These are phyloP conservation scores for Arothron firmamentum DNA, from an alignment of 2,113 vertebrate genomes.

Conservation along the genomic window DNA sequence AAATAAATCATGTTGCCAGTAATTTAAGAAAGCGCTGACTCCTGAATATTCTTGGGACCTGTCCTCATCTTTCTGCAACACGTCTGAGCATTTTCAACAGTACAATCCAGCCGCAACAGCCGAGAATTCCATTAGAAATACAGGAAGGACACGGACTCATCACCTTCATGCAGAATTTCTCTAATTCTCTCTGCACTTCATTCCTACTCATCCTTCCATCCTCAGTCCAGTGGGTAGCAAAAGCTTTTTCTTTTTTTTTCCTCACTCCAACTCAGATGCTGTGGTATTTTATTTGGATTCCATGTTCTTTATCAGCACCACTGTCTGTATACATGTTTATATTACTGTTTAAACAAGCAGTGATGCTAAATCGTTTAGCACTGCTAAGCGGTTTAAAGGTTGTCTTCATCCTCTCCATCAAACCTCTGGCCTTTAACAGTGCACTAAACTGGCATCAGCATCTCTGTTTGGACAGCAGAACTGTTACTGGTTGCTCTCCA, in stretches of 20 bases:
- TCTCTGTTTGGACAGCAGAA: conserved; percentile 28
- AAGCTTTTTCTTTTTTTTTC: conserved; percentile 55
- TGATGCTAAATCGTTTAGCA: conserved; percentile 53
- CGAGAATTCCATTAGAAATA: conserved; percentile 31
- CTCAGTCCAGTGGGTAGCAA: not conserved
- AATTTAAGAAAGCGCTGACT: conserved; percentile 33
- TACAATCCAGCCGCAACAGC: conserved; percentile 21
- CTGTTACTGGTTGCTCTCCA: conserved; percentile 43
- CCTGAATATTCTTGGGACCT: conserved; percentile 30
- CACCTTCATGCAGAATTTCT: conserved; percentile 27
- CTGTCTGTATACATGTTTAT: conserved; percentile 33
- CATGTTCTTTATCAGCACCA: conserved; percentile 41
- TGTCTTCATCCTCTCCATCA: conserved; percentile 50
- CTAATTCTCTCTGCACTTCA: conserved; percentile 22
- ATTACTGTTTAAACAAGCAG: conserved; percentile 61
- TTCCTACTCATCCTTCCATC: conserved; percentile 37
- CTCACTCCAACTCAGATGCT: conserved; percentile 33
- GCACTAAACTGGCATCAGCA: conserved; percentile 43
- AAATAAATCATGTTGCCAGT: conserved; percentile 18
- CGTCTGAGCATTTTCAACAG: conserved; percentile 27
- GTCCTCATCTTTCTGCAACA: conserved; percentile 45
- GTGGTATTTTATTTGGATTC: conserved; percentile 29
- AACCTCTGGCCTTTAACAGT: conserved; percentile 47
- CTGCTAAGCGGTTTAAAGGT: conserved; percentile 47
- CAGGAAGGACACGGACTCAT: conserved; percentile 18